Base-by-base conservation (phyloP, 2,797 vertebrate genomes). In the Diglossa cyanea region DNA sequence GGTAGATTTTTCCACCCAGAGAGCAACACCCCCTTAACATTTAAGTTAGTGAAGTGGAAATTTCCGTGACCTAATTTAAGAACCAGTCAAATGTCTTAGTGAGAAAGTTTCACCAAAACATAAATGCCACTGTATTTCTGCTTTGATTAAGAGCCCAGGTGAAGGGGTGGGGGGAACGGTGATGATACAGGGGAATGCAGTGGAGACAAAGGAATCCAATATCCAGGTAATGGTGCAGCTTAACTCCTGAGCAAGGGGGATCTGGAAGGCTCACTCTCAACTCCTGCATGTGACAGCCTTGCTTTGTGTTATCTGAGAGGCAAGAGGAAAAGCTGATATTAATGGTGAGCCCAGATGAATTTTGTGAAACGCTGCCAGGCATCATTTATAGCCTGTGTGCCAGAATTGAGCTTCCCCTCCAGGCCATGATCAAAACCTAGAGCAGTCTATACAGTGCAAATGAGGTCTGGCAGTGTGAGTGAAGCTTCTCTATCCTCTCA, bases 31-130 rank as follows among this genome's bases (percentile, higher is more conserved):
- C 61, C 10, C 65, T 91, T 97, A 96, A 95, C 86, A 92, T 95
- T 95, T 91, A 71, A 94, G 80, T 74, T 82, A 87, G 86, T 73
- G 77, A 97, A 87, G 77, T 90, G 77, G 88, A 96, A 95, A 94
- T 95, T 67, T 87, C 74, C 55, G 74, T 87, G 90, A 92, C 84
- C 90, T 87, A 94, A 87, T 95, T 96, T 93, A 91, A 93, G 57
- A 93, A 82, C 42, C 57, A 92, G 63, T 91, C 67, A 91, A 91
- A 95, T 89, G 58, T 93, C 92, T 89, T 92, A 72, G 81, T 93
- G 81, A 95, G 86, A 74, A 95, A 95, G 76, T 95, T 95, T 78
- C 79, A 88, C 96, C 88, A 86, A 86, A 88, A 92, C 0, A 0
- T 67, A 89, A 95, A 94, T 87, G 73, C 61, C 39, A 61, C 39